Evolutionary conservation across 2,797 vertebrate species (phyloP), one percentile per base, ranked within the genome.

Genomic region (Aquila chrysaetos): DNA sequence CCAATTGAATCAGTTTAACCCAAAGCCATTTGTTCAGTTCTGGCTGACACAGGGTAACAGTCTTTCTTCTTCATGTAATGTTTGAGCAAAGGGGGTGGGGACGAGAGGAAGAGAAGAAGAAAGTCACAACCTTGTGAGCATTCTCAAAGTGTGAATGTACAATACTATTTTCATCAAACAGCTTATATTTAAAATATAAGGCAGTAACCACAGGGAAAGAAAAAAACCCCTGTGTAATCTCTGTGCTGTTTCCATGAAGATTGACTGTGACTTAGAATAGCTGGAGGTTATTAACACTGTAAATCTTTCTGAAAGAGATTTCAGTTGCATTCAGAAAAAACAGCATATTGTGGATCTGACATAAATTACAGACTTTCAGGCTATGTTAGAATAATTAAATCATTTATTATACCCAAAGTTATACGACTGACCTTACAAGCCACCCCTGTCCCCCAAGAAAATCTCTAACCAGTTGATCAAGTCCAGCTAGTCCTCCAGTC

Each of bases 251-350:
- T 91, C 88, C 56, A 31, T 67, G 53, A 94, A 93, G 82, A 94
- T 7, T 94, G 77, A 75, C 63, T 88, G 44, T 60, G 61, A 92
- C 51, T 95, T 93, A 85, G 92, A 95, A 85, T 69, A 79, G 31
- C 79, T 87, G 65, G 57, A 85, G 53, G 90, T 94, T 96, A 94
- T 96, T 90, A 97, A 96, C 54, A 43, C 46, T 61, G 49, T 88
- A 96, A 92, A 90, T 94, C 69, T 93, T 88, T 82, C 79, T 75
- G 72, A 91, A 76, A 84, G 57, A 83, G 11, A 91, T 92, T 96
- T 93, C 57, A 72, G 57, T 27, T 48, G 39, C 46, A 85, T 80
- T 94, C 43, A 91, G 85, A 90, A 94, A 95, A 93, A 96, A 65
- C 82, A 91, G 35, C 27, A 35, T 78, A 78, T 78, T 3, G 2